These are phyloP conservation scores for Stegophylla sp. DNA, from an alignment of 2,888 invertebrate genomes.

Conservation along the genomic window DNA sequence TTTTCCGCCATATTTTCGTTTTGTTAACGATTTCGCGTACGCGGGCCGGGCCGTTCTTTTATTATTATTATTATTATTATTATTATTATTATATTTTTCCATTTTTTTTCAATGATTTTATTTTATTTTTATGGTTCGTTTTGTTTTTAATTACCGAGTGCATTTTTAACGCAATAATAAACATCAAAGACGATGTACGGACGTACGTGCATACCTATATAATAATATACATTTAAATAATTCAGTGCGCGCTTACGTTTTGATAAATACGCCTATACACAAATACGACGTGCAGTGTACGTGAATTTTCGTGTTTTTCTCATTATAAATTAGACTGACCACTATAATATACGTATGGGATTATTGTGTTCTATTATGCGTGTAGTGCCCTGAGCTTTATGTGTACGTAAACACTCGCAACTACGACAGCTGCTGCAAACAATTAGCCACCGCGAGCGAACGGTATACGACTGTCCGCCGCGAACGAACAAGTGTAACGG, in stretches of 20 bases:
- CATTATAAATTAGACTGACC: constrained; percentile 28
- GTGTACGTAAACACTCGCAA: no score
- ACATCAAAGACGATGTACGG: constrained; percentile 48
- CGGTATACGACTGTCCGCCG: constrained; percentile 16
- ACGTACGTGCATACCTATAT: no score
- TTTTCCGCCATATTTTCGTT: constrained; percentile 50
- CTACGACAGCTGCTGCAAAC: constrained; percentile 45
- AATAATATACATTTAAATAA: no score
- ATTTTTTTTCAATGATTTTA: no score
- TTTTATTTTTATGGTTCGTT: no score
- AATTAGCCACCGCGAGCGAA: not conserved
- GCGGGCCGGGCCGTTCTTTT: no score
- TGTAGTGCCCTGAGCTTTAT: constrained; percentile 31
- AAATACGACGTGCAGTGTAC: not conserved
- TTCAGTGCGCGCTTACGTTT: constrained; percentile 23
- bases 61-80: constrained; percentile 37
- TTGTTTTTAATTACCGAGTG: constrained; percentile 45
- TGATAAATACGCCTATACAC: not conserved
- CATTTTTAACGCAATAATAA: constrained; percentile 47
- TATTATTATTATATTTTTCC: not conserved
- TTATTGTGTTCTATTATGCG: no score
- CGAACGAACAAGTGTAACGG: constrained; percentile 8
- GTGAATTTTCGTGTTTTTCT: not conserved
- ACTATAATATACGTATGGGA: constrained; percentile 35
- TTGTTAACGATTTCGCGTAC: constrained; percentile 48